These are phyloP conservation scores for Lasioglossum calceatum DNA, from an alignment of 2,888 invertebrate genomes.

Conservation along the genomic window DNA sequence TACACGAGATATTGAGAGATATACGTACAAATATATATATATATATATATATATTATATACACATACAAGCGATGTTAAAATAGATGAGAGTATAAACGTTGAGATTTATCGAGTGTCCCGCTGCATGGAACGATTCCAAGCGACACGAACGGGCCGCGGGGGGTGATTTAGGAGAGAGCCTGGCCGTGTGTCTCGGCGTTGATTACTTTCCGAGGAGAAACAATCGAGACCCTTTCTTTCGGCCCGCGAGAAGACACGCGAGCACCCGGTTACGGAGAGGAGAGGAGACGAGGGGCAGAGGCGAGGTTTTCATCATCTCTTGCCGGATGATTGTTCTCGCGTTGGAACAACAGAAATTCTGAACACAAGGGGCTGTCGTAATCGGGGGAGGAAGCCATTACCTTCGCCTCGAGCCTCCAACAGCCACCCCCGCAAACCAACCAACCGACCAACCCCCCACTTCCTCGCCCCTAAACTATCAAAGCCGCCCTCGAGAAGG, in stretches of 20 bases:
- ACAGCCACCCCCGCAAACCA: constrained; percentile 45
- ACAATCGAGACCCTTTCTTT: constrained; percentile 34
- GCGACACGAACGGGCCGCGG: neutral
- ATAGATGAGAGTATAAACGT: neutral
- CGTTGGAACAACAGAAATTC: constrained; percentile 53
- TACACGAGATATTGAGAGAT: constrained; percentile 41
- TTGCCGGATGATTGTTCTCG: constrained; percentile 66
- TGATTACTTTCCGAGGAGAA: constrained; percentile 34
- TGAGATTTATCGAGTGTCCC: constrained; percentile 3
- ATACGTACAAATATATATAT: constrained; percentile 21
- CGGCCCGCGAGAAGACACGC: constrained; percentile 23
- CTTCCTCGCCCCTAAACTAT: constrained; percentile 48
- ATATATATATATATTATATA: neutral
- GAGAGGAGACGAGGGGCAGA: neutral
- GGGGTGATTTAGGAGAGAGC: constrained; percentile 7
- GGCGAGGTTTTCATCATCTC: constrained; percentile 52
- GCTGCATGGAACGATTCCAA: constrained; percentile 13
- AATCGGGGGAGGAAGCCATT: constrained; percentile 69
- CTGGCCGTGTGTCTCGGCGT: constrained; percentile 19
- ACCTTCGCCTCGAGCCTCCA: constrained; percentile 58
- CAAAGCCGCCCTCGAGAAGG: constrained; percentile 59
- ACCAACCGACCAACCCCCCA: constrained; percentile 19
- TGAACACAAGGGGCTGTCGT: constrained; percentile 56
- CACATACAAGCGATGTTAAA: neutral
- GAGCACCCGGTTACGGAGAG: constrained; percentile 18